Evolutionary conservation across 2,113 vertebrate genomes (phyloP).

Genomic region (Mirza zaza): DNA sequence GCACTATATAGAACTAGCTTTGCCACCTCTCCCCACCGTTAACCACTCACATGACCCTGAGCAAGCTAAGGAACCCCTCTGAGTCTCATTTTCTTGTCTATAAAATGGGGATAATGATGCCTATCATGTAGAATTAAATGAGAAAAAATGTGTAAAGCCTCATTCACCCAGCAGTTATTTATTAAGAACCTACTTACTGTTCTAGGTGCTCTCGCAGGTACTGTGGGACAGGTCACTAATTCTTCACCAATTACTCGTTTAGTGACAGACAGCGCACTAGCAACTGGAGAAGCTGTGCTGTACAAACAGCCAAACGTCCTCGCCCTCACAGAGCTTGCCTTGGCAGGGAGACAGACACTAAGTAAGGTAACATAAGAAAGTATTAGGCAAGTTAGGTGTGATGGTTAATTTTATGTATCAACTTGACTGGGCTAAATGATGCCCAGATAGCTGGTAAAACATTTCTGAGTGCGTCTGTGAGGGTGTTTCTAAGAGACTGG

Average conservation of each 20-base stretch:
- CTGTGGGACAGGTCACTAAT: neutral
- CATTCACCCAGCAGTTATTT: neutral
- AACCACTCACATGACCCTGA: neutral
- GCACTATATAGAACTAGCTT: neutral
- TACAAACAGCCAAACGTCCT: neutral
- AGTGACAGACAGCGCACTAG: neutral
- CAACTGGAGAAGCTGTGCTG: neutral
- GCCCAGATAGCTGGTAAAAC: neutral
- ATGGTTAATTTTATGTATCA: neutral
- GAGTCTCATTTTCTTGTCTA: neutral
- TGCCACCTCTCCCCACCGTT: fast-evolving
- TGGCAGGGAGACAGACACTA: neutral
- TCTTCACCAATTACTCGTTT: neutral
- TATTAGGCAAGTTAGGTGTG: neutral
- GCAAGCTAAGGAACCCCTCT: neutral
- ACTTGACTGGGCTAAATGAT: neutral
- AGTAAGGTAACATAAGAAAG: neutral
- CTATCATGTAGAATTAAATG: neutral
- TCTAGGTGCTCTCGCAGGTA: neutral
- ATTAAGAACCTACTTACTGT: neutral
- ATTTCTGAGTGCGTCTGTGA: neutral
- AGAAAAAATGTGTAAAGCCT: neutral
- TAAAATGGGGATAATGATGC: neutral
- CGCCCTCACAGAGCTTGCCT: neutral
- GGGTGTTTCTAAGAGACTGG: neutral